Evolutionary conservation across 1,140 invertebrate species (phyloP).

Genomic region (Drosophila kepulauana): DNA sequence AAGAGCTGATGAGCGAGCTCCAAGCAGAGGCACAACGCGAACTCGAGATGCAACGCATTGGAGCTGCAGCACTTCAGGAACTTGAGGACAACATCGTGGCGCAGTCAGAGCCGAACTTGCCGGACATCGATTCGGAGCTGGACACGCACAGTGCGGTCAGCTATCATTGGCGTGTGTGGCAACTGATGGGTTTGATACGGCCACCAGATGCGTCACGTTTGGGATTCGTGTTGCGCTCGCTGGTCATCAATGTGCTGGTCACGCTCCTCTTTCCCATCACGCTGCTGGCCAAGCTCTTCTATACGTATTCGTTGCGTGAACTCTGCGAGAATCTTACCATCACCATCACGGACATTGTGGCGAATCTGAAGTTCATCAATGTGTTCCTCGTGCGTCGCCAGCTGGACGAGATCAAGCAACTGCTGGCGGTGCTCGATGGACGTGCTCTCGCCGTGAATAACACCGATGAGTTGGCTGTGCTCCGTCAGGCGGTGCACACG

Average conservation of each 20-base stretch:
- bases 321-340: constrained; percentile 78
- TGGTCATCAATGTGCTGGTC: constrained; percentile 58
- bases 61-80: background rate
- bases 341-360: constrained; percentile 70
- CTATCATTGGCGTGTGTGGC: constrained; percentile 72
- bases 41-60: background rate
- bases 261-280: constrained; percentile 72
- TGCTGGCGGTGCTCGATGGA: constrained; percentile 50
- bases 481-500: constrained; percentile 39
- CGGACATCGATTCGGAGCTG: background rate
- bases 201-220: background rate
- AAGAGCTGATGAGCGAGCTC: background rate
- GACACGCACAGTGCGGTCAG: constrained; percentile 59
- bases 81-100: background rate
- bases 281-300: constrained; percentile 59
- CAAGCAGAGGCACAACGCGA: background rate
- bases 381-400: constrained; percentile 64
- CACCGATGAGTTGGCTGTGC: constrained; percentile 41
- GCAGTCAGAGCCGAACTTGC: background rate
- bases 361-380: constrained; percentile 75
- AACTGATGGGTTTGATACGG: constrained; percentile 59
- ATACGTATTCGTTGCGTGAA: constrained; percentile 54
- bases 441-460: constrained; percentile 25
- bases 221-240: constrained; percentile 31
- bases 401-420: constrained; percentile 43